Base-by-base conservation (phyloP, 2,113 vertebrate genomes). In the Sinocyclocheilus rhinocerous region DNA sequence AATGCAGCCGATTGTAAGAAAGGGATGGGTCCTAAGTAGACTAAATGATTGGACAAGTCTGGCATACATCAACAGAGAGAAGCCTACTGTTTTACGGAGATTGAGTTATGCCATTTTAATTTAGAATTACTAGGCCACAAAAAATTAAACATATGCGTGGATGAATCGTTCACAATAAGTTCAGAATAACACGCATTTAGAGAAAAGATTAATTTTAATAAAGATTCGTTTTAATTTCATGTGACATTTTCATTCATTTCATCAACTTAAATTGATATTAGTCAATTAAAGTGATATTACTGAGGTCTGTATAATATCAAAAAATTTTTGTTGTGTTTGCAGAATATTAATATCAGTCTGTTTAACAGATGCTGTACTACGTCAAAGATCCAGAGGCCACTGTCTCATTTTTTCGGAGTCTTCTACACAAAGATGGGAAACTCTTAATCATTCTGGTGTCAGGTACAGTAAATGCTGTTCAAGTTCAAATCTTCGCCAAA, bases 391-490 rank as follows among this genome's bases (percentile, higher is more conserved):
- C 96, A 36, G 93, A 89, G 57, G 96, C 92, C 0, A 97, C 96
- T 4, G 18, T 98, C 87, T 92, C 4, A 15, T 98, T 97, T 87
- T 98, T 97, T 91, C 95, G 94, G 50, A 95, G 95, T 84, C 95
- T 98, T 57, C 91, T 99, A 85, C 91, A 93, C 73, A 81, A 92
- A 0, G 94, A 94, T 72, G 97, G 90, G 0, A 98, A 97, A 89
- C 96, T 99, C 65, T 91, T 98, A 22, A 95, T 98, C 91, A 95
- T 97, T 90, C 39, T 97, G 55, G 95, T 95, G n/a, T 97, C 97
- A 92, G 97, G 98, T 99, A 92, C 94, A 63, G 29, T 45, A 73
- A 39, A 81, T 65, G 13, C 39, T 65, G 20, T n/a, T 55, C 48
- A 4, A n/a, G 26, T 36, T 79, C 15, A 81, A 76, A 5, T 48